Conservation (phyloP, 2,113 vertebrate species). For the Myocastor coypus region DNA sequence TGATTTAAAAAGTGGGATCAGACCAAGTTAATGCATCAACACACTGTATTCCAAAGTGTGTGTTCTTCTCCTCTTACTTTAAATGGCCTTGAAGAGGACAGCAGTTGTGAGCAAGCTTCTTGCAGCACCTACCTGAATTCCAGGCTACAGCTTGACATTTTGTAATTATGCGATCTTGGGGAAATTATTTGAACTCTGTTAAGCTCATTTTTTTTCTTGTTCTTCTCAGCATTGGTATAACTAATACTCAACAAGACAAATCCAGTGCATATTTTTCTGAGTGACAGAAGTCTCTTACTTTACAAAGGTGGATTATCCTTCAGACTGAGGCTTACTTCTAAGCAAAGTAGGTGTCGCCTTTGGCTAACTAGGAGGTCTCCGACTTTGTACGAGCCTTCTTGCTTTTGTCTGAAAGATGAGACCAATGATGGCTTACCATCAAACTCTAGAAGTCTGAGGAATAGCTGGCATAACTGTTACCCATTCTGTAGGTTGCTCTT, state of each 20-base stretch:
- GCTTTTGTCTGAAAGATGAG: not conserved
- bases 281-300: not conserved
- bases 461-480: not conserved
- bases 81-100: accelerated
- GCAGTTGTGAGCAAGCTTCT: not conserved
- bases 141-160: not conserved
- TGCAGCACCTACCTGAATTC: not conserved
- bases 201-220: not conserved
- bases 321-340: not conserved
- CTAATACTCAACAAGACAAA: not conserved
- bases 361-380: not conserved
- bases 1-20: not conserved
- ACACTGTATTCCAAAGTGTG: not conserved
- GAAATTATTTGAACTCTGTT: not conserved
- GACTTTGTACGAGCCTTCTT: not conserved
- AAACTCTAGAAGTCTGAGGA: not conserved
- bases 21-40: not conserved
- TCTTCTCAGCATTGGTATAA: not conserved
- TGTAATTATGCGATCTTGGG: not conserved
- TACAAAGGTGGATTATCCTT: not conserved
- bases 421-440: not conserved
- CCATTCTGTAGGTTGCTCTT: not conserved
- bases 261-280: not conserved
- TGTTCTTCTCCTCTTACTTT: not conserved
- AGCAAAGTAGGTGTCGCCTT: not conserved